phyloP scores from a whole-genome alignment of 2,113 vertebrate genomes.

The Bujurquina vittata region DNA sequence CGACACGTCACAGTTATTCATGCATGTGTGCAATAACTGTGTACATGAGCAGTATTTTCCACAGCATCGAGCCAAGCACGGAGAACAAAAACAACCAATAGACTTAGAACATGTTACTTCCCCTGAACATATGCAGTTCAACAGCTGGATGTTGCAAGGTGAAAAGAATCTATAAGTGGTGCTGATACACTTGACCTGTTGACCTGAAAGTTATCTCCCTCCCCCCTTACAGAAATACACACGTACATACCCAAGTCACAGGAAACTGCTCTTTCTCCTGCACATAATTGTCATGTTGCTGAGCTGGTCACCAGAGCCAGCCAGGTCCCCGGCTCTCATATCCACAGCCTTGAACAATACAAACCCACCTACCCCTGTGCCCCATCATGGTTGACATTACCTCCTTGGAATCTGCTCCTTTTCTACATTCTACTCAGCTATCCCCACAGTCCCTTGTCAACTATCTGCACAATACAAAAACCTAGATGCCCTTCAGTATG shows the following conservation, averaged over 20 bases:
- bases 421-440: neutral
- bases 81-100: neutral
- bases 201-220: neutral
- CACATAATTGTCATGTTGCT: neutral
- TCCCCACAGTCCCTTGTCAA: neutral
- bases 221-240: neutral
- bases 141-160: neutral
- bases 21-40: too few species aligned
- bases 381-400: neutral
- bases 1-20: too few species aligned
- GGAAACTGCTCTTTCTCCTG: too few species aligned
- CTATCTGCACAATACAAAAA: neutral
- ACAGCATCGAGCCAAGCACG: neutral
- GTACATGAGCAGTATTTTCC: too few species aligned
- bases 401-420: neutral
- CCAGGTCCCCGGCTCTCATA: neutral
- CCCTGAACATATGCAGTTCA: neutral
- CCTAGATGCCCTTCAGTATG: neutral
- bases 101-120: neutral
- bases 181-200: neutral
- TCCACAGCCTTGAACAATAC: neutral
- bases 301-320: neutral
- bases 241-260: neutral
- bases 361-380: neutral
- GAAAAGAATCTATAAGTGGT: neutral